Conservation (phyloP, 2,888 invertebrate genomes). For the Listrodromus nycthemerus region DNA sequence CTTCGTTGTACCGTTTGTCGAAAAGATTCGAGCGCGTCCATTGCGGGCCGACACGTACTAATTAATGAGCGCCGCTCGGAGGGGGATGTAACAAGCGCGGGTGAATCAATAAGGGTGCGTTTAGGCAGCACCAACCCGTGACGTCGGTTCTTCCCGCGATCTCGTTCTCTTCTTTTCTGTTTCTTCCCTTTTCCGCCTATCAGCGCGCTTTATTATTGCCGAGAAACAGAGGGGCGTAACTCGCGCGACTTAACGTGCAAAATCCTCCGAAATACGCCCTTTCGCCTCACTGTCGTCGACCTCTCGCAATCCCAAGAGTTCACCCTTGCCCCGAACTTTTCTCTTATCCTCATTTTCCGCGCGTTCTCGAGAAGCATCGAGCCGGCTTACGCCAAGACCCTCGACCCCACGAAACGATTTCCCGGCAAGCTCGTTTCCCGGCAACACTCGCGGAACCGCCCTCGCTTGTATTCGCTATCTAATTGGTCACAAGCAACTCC, state of each 20-base stretch:
- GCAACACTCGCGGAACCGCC: slow-evolving; percentile 79
- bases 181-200: neutral
- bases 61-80: slow-evolving; percentile 75
- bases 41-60: slow-evolving; percentile 70
- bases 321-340: slow-evolving; percentile 18
- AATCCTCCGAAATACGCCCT: slow-evolving; percentile 13
- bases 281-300: slow-evolving; percentile 40
- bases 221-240: too few species aligned
- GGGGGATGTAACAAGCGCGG: slow-evolving; percentile 74
- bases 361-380: neutral
- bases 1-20: neutral
- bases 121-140: slow-evolving; percentile 53
- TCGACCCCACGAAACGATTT: slow-evolving; percentile 9
- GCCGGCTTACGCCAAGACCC: too few species aligned
- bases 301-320: slow-evolving; percentile 4
- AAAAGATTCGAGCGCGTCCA: slow-evolving; percentile 61
- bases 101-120: slow-evolving; percentile 79
- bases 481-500: slow-evolving; percentile 75
- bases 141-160: slow-evolving; percentile 11
- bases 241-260: too few species aligned
- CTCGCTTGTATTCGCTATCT: slow-evolving; percentile 73
- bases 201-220: neutral
- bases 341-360: slow-evolving; percentile 24
- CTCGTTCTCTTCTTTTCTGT: slow-evolving; percentile 44
- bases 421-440: slow-evolving; percentile 76